These are phyloP conservation scores for Craseonycteris thonglongyai DNA, from an alignment of 2,113 vertebrate species.

Conservation along the genomic window DNA sequence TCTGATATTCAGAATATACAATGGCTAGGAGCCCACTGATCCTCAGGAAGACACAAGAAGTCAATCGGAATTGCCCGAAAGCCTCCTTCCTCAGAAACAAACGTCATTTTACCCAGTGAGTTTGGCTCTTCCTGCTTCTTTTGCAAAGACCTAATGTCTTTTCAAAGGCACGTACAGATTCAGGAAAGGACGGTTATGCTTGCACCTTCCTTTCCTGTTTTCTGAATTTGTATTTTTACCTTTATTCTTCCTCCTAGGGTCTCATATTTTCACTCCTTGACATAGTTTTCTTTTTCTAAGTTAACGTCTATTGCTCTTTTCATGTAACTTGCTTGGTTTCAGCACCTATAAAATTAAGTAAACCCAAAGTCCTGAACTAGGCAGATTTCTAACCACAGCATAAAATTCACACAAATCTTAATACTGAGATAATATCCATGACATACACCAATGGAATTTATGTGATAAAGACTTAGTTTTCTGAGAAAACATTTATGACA, in stretches of 20 bases:
- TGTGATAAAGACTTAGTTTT: background rate
- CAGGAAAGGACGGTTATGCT: background rate
- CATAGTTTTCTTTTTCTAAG: background rate
- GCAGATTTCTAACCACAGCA: background rate
- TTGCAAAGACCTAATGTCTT: too few species aligned
- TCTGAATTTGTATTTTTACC: background rate
- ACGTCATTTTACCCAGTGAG: background rate
- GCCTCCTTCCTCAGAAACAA: constrained; percentile 4
- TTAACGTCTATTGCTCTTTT: background rate
- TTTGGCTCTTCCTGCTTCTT: background rate
- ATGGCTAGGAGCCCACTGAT: background rate
- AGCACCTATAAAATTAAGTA: background rate
- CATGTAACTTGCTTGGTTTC: background rate
- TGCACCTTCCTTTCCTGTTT: background rate
- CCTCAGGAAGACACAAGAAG: background rate
- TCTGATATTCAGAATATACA: constrained; percentile 7
- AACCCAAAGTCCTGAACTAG: background rate
- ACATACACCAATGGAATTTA: background rate
- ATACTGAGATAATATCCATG: background rate
- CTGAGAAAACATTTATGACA: background rate
- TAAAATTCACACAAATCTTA: background rate
- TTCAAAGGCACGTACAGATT: background rate
- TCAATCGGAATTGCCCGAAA: constrained; percentile 13
- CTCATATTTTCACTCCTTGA: background rate
- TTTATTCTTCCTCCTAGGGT: background rate